These are phyloP conservation scores for Cryptus viduatorius DNA, from an alignment of 2,888 invertebrate genomes.

Conservation along the genomic window DNA sequence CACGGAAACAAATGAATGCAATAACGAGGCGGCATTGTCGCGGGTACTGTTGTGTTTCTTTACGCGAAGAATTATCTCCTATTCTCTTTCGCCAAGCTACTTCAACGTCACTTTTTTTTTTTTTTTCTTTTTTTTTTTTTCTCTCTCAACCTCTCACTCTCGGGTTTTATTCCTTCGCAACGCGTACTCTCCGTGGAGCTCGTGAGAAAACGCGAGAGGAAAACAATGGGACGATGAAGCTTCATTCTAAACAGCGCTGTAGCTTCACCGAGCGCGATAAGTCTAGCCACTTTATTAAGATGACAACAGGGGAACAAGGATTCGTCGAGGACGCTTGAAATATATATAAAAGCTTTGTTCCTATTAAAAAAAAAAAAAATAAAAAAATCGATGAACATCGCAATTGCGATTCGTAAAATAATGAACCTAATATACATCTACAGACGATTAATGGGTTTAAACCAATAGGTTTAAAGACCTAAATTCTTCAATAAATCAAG, in stretches of 20 bases:
- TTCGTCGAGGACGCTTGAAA: background rate
- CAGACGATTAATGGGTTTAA: too few species aligned
- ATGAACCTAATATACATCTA: too few species aligned
- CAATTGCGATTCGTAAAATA: background rate
- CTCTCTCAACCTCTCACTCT: conserved; percentile 28
- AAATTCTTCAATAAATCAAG: too few species aligned
- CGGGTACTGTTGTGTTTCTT: conserved; percentile 71
- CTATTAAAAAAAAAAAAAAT: too few species aligned
- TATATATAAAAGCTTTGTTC: background rate
- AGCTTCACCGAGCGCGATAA: conserved; percentile 66
- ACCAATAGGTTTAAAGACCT: too few species aligned
- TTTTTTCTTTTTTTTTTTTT: conserved; percentile 40
- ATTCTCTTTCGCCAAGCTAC: conserved; percentile 68
- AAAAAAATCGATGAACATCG: background rate
- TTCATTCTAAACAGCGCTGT: conserved; percentile 65
- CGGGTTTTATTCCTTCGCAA: conserved; percentile 60
- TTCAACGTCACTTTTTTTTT: conserved; percentile 54
- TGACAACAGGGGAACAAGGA: conserved; percentile 11
- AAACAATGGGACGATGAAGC: conserved; percentile 65
- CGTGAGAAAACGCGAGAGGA: conserved; percentile 43
- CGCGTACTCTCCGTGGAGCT: conserved; percentile 25
- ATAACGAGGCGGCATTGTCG: conserved; percentile 75
- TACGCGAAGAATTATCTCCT: conserved; percentile 72
- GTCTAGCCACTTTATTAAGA: conserved; percentile 67
- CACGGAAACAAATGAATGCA: conserved; percentile 72